Evolutionary conservation across 2,797 vertebrate genomes (phyloP).

Genomic region (Rhinichthys osculus): DNA sequence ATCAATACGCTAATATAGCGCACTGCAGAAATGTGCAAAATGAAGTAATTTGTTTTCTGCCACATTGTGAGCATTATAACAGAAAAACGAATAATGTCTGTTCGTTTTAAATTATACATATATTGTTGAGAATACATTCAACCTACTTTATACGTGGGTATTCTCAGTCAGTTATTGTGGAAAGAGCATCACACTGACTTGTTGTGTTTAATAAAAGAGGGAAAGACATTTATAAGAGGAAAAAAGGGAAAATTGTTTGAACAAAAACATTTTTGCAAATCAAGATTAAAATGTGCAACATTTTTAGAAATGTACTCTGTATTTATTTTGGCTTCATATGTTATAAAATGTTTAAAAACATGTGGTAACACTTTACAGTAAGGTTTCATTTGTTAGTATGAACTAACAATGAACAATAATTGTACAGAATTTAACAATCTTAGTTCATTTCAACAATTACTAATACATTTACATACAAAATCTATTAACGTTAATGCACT

Average conservation of each 20-base stretch:
- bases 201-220: background rate
- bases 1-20: background rate
- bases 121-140: background rate
- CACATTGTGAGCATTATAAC: background rate
- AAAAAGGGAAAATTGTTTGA: background rate
- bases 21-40: slow-evolving; percentile 2
- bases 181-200: background rate
- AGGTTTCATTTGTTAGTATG: background rate
- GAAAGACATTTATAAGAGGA: background rate
- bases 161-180: background rate
- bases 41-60: background rate
- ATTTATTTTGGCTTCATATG: background rate
- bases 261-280: too few species aligned
- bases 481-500: background rate
- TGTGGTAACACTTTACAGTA: background rate
- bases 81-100: background rate
- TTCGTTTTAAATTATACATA: background rate
- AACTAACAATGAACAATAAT: background rate
- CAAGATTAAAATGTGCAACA: background rate
- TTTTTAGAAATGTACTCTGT: background rate
- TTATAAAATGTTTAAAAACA: background rate
- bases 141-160: background rate
- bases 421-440: background rate
- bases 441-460: background rate
- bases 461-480: background rate